These are phyloP conservation scores for Acinonyx jubatus DNA, from an alignment of 2,113 vertebrate species.

Conservation along the genomic window DNA sequence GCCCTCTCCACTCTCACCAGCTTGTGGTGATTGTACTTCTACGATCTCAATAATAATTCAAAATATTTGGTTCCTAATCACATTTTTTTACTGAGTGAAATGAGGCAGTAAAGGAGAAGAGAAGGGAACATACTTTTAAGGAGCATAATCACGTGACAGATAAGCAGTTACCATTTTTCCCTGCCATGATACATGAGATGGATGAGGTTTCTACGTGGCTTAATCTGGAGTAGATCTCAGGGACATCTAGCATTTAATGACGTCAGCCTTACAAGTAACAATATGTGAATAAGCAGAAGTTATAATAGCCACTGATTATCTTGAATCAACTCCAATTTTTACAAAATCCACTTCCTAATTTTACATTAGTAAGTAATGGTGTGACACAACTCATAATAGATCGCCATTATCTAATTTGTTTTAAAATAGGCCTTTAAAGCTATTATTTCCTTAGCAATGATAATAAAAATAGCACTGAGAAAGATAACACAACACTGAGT, in stretches of 20 bases:
- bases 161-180: neutral
- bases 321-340: neutral
- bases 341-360: slow-evolving; percentile 42
- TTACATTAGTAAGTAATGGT: slow-evolving; percentile 8
- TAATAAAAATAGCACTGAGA: slow-evolving; percentile 12
- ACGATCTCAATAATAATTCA: neutral
- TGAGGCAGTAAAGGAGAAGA: neutral
- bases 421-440: slow-evolving; percentile 30
- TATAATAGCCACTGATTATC: neutral
- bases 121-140: neutral
- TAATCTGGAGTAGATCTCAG: neutral
- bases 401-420: neutral
- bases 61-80: neutral
- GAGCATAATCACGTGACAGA: neutral
- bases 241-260: neutral
- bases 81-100: neutral
- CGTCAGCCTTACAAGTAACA: neutral
- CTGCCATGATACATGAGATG: neutral
- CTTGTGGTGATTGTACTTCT: neutral
- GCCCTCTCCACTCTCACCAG: neutral
- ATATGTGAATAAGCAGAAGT: neutral
- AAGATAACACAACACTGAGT: neutral
- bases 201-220: neutral
- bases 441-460: neutral
- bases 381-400: neutral